Evolutionary conservation across 2,888 invertebrate genomes (phyloP).

Genomic region (Parnassius smintheus): DNA sequence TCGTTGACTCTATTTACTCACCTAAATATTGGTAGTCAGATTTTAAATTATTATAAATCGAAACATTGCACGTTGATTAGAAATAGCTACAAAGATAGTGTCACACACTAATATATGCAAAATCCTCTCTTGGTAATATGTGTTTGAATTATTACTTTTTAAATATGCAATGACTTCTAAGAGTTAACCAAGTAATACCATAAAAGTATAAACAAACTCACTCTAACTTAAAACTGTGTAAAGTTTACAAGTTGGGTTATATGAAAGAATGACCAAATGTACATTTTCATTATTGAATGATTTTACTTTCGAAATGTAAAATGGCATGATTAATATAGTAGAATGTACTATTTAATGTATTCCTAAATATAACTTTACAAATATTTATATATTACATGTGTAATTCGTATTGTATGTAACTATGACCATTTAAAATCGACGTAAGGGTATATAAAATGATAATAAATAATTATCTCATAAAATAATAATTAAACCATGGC

Average conservation of each 20-base stretch:
- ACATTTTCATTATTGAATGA: slow-evolving; percentile 20
- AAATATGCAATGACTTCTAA: too few relatives aligned
- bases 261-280: slow-evolving; percentile 6
- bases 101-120: too few relatives aligned
- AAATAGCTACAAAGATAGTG: too few relatives aligned
- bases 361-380: background rate
- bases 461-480: background rate
- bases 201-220: slow-evolving; percentile 9
- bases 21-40: too few relatives aligned
- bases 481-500: background rate
- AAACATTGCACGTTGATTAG: too few relatives aligned
- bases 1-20: background rate
- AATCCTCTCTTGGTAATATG: too few relatives aligned
- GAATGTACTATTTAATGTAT: background rate
- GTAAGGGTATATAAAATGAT: slow-evolving; percentile 4
- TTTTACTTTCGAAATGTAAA: slow-evolving; percentile 20
- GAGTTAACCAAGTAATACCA: background rate
- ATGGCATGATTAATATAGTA: slow-evolving; percentile 9
- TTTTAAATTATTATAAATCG: too few relatives aligned
- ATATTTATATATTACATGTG: too few relatives aligned
- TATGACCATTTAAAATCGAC: too few relatives aligned
- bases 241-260: slow-evolving; percentile 23
- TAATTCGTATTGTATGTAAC: too few relatives aligned
- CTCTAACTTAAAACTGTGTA: slow-evolving; percentile 17
- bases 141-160: too few relatives aligned